These are phyloP conservation scores for Harpegnathos saltator DNA, from an alignment of 1,140 invertebrate genomes.

Conservation along the genomic window DNA sequence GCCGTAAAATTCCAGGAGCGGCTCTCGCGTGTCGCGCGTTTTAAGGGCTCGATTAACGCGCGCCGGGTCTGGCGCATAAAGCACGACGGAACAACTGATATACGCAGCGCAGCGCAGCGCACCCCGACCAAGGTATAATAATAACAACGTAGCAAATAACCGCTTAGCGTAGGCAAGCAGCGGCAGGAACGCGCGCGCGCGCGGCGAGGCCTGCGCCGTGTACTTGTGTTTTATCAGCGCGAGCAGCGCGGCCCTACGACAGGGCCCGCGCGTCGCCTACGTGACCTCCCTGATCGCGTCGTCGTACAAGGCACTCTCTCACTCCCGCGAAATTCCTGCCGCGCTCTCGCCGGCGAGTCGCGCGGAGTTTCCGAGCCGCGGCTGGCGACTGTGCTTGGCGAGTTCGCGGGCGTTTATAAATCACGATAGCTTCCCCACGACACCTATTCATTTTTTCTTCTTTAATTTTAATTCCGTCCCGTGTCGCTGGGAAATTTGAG, in stretches of 20 bases:
- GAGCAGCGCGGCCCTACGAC: conserved; percentile 37
- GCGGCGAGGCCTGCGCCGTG: conserved; percentile 3
- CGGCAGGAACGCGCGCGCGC: conserved; percentile 52
- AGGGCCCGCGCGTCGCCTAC: conserved; percentile 38
- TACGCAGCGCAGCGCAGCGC: too few relatives aligned
- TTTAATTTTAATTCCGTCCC: too few relatives aligned
- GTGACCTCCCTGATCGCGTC: conserved; percentile 33
- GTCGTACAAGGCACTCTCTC: conserved; percentile 16
- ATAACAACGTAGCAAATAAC: conserved; percentile 70
- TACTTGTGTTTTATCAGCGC: conserved; percentile 67
- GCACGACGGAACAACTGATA: conserved; percentile 53
- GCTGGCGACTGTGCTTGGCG: too few relatives aligned
- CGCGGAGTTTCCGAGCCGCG: background rate
- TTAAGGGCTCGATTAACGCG: conserved; percentile 71
- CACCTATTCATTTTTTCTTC: too few relatives aligned
- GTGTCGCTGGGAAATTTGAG: too few relatives aligned
- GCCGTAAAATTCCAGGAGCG: conserved; percentile 17
- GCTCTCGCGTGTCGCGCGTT: conserved; percentile 49
- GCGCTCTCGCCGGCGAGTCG: too few relatives aligned
- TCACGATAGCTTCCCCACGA: too few relatives aligned
- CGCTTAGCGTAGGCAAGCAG: conserved; percentile 71
- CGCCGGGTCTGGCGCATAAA: conserved; percentile 56
- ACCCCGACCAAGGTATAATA: conserved; percentile 55
- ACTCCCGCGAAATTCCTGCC: conserved; percentile 30
- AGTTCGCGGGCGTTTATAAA: too few relatives aligned